phyloP scores from a whole-genome alignment of 2,888 invertebrate species.

The Andrena dorsata region DNA sequence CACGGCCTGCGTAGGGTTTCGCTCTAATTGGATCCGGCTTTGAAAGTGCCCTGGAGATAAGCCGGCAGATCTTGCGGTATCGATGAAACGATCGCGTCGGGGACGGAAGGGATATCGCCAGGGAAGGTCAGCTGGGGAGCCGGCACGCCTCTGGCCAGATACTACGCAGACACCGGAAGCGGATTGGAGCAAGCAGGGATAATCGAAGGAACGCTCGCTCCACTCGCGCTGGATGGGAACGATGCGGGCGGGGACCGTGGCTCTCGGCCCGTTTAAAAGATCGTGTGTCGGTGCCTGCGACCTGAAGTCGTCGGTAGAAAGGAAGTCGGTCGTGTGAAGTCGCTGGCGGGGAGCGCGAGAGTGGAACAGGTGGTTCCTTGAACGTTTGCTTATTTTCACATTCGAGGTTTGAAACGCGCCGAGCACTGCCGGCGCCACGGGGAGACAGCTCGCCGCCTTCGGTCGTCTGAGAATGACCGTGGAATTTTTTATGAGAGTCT shows the following conservation, averaged over 20 bases:
- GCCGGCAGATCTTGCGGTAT: slow-evolving; percentile 49
- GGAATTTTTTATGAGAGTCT: slow-evolving; percentile 77
- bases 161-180: slow-evolving; percentile 45
- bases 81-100: slow-evolving; percentile 52
- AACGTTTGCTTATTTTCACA: slow-evolving; percentile 57
- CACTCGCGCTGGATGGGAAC: neutral
- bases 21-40: slow-evolving; percentile 56
- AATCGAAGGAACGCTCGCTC: neutral
- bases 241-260: neutral
- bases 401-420: slow-evolving; percentile 51
- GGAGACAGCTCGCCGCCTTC: slow-evolving; percentile 19
- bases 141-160: slow-evolving; percentile 13
- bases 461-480: slow-evolving; percentile 75
- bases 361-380: slow-evolving; percentile 70
- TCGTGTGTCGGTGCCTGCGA: slow-evolving; percentile 2
- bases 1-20: slow-evolving; percentile 49
- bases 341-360: slow-evolving; percentile 19
- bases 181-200: neutral
- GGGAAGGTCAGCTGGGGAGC: slow-evolving; percentile 17
- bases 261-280: neutral
- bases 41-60: slow-evolving; percentile 41
- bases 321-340: neutral
- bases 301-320: too few relatives aligned
- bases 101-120: slow-evolving; percentile 18
- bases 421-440: slow-evolving; percentile 26